Percentiles rank a stretch among this genome's conserved stretches.
phyloP scores from a whole-genome alignment of 2,113 vertebrate species.

The Dipodomys merriami region DNA sequence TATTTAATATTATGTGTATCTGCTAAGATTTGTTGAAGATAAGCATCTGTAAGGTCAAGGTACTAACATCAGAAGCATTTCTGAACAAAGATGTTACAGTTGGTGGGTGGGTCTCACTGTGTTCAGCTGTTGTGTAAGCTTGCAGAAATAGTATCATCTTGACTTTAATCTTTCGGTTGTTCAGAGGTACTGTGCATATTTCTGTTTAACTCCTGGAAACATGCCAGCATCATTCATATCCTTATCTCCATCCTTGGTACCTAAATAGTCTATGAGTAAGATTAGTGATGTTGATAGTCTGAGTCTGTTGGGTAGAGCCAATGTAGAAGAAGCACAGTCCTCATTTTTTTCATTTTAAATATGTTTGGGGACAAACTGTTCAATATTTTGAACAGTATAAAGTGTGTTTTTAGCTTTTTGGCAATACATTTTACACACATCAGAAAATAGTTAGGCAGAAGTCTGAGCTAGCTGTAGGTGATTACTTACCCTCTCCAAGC shows the following conservation, averaged over 20 bases:
- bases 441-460: neutral
- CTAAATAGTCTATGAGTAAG: conserved; percentile 82
- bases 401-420: conserved; percentile 29
- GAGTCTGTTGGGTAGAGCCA: conserved; percentile 53
- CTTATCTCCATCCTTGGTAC: conserved; percentile 83
- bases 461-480: neutral
- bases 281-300: conserved; percentile 71
- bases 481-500: neutral
- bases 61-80: conserved; percentile 91
- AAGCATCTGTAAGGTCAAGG: conserved; percentile 89
- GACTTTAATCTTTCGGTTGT: conserved; percentile 90
- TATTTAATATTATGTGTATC: conserved; percentile 84
- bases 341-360: conserved; percentile 34
- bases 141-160: conserved; percentile 91
- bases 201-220: conserved; percentile 87
- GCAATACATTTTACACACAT: conserved; percentile 1
- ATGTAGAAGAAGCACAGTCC: conserved; percentile 50
- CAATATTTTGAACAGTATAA: conserved; percentile 50
- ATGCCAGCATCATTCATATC: conserved; percentile 85
- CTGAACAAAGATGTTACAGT: conserved; percentile 90
- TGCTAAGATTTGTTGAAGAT: conserved; percentile 82
- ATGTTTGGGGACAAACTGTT: neutral
- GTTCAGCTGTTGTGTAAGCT: conserved; percentile 90
- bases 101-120: conserved; percentile 86
- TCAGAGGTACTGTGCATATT: conserved; percentile 90